phyloP scores from a whole-genome alignment of 2,113 vertebrate species.

The Narcine bancroftii region DNA sequence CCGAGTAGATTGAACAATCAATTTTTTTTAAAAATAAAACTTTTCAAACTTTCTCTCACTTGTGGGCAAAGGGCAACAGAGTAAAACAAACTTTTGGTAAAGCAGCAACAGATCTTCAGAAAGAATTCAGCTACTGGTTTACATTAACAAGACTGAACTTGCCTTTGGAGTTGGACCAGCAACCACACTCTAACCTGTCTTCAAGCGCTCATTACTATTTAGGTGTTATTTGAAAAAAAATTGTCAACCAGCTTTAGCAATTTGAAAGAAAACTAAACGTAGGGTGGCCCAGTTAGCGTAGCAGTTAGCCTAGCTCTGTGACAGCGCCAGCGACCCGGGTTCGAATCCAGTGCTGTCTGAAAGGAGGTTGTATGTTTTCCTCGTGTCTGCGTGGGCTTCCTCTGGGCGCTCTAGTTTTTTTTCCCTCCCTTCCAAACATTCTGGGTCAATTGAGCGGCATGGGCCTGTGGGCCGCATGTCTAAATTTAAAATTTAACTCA shows the following conservation, averaged over 20 bases:
- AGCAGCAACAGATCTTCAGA: neutral
- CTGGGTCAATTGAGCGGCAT: too few species aligned
- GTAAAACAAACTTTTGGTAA: neutral
- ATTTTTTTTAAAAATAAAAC: neutral
- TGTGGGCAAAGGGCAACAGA: neutral
- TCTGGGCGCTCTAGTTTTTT: too few species aligned
- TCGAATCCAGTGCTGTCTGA: too few species aligned
- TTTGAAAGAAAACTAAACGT: neutral
- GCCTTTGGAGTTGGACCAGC: slow-evolving; percentile 1
- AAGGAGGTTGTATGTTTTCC: too few species aligned
- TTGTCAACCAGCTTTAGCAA: neutral
- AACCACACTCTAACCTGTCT: neutral
- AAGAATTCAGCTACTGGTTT: slow-evolving; percentile 12
- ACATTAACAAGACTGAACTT: neutral
- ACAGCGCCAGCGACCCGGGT: too few species aligned
- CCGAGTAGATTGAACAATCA: neutral
- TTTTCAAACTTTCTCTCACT: neutral
- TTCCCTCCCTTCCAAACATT: too few species aligned
- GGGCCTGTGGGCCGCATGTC: too few species aligned
- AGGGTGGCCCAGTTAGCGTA: too few species aligned
- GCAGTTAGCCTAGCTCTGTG: too few species aligned
- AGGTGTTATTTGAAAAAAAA: neutral
- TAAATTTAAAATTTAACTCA: neutral
- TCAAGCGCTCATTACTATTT: neutral
- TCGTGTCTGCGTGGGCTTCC: too few species aligned